These are phyloP conservation scores for Penaeus japonicus DNA, from an alignment of 1,140 invertebrate genomes.

Conservation along the genomic window DNA sequence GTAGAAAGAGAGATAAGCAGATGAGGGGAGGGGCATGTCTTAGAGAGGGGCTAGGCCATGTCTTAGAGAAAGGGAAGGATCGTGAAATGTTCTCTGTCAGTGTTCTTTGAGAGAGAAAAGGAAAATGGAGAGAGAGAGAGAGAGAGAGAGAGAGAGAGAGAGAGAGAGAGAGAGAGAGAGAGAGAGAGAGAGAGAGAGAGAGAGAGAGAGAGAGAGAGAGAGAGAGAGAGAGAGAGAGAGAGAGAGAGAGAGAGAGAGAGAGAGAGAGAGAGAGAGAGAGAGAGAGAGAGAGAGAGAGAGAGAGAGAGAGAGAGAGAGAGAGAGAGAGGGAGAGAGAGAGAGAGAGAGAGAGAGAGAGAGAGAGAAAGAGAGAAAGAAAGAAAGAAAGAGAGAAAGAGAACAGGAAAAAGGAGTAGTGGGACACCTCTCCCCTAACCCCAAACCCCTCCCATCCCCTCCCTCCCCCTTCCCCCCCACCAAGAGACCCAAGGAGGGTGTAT, in stretches of 20 bases:
- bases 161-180: neutral
- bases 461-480: neutral
- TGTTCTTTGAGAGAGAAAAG: neutral
- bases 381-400: neutral
- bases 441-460: neutral
- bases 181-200: neutral
- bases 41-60: too few species aligned
- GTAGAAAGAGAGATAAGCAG: too few species aligned
- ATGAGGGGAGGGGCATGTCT: too few species aligned
- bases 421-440: too few species aligned
- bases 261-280: neutral
- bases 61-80: too few species aligned
- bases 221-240: neutral
- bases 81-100: too few species aligned
- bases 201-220: neutral
- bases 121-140: neutral
- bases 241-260: neutral
- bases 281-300: neutral
- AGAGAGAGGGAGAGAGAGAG: neutral
- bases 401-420: neutral
- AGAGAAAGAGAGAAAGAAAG: neutral
- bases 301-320: neutral
- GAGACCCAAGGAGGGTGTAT: neutral
- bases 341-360: neutral
- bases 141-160: neutral